Conservation (phyloP, 2,797 vertebrate genomes). For the Bovichtus diacanthus region DNA sequence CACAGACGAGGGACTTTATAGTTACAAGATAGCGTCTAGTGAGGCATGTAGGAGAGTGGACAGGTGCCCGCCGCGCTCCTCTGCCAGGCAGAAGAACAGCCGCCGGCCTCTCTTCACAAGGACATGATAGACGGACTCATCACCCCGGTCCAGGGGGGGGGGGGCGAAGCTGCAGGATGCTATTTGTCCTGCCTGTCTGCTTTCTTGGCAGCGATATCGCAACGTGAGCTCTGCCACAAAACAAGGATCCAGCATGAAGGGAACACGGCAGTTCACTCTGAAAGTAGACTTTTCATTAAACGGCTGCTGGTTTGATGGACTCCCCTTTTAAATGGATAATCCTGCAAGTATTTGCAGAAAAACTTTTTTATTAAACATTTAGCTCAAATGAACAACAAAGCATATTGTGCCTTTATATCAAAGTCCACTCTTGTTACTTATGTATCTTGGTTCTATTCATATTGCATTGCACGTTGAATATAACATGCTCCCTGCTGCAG, state of each 20-base stretch:
- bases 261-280: not conserved
- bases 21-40: constrained; percentile 11
- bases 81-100: constrained; percentile 33
- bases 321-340: not conserved
- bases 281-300: constrained; percentile 16
- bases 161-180: constrained; percentile 29
- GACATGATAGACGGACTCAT: constrained; percentile 47
- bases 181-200: constrained; percentile 54
- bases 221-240: constrained; percentile 29
- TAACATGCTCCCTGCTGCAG: not conserved
- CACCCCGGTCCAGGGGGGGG: constrained; percentile 19
- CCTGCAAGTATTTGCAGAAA: not conserved
- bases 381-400: constrained; percentile 12
- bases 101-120: constrained; percentile 36
- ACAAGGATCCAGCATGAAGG: constrained; percentile 15
- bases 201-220: constrained; percentile 46
- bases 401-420: not conserved
- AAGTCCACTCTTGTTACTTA: not conserved
- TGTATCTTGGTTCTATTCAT: constrained; percentile 9
- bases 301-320: not conserved
- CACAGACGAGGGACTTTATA: constrained; percentile 25
- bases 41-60: constrained; percentile 9
- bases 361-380: too few species aligned
- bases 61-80: constrained; percentile 24
- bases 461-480: not conserved